phyloP scores from a whole-genome alignment of 1,140 invertebrate genomes.

The Kradibia gibbosae region DNA sequence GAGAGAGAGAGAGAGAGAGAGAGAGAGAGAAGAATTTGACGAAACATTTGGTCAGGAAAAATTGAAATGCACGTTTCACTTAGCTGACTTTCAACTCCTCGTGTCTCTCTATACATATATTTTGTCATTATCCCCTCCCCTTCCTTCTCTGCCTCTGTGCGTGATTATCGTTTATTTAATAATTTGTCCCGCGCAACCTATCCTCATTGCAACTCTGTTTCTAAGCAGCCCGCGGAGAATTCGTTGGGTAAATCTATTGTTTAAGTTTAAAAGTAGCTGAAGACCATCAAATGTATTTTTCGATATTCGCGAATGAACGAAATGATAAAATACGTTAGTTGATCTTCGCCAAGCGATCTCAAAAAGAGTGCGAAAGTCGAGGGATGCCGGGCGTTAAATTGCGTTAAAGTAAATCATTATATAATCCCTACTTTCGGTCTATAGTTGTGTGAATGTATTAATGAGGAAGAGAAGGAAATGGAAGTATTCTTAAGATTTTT shows the following conservation, averaged over 20 bases:
- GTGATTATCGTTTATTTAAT: constrained; percentile 46
- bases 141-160: constrained; percentile 46
- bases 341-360: constrained; percentile 56
- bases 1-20: background rate
- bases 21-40: background rate
- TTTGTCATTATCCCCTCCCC: constrained; percentile 32
- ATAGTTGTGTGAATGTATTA: constrained; percentile 1
- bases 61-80: constrained; percentile 16
- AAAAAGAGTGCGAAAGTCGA: constrained; percentile 59
- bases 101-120: constrained; percentile 44
- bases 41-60: background rate
- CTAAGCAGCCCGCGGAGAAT: constrained; percentile 62
- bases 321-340: constrained; percentile 36
- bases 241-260: constrained; percentile 64
- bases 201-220: constrained; percentile 62
- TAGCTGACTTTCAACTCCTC: constrained; percentile 34
- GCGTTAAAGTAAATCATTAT: constrained; percentile 35
- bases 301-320: constrained; percentile 35
- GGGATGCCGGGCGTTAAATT: constrained; percentile 50
- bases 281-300: constrained; percentile 27
- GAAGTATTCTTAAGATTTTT: constrained; percentile 31
- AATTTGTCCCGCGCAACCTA: constrained; percentile 46
- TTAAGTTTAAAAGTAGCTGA: constrained; percentile 57
- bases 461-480: constrained; percentile 41
- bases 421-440: constrained; percentile 33